Percentiles rank a stretch among this genome's conserved stretches.
Evolutionary conservation across 2,888 invertebrate species (phyloP).

Genomic region (Phaonia tiefii): DNA sequence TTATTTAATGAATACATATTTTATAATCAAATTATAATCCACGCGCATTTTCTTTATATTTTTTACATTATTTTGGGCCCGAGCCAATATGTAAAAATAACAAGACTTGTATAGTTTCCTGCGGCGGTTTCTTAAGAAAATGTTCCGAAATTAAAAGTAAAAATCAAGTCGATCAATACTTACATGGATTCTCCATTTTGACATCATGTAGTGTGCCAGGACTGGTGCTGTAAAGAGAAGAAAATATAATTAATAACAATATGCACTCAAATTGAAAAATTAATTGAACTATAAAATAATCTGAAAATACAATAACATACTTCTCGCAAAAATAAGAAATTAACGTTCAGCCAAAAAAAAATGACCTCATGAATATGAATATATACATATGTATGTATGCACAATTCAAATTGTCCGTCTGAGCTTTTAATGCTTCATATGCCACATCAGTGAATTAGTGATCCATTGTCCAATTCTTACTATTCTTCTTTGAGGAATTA

Average conservation of each 20-base stretch:
- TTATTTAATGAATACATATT: too few species aligned
- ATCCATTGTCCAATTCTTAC: too few species aligned
- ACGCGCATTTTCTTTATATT: too few species aligned
- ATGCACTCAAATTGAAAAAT: slow-evolving; percentile 49
- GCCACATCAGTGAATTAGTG: too few species aligned
- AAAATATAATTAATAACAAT: slow-evolving; percentile 48
- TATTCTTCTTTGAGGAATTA: too few species aligned
- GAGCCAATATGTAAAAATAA: too few species aligned
- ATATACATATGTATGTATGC: too few species aligned
- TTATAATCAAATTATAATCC: too few species aligned
- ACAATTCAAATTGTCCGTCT: too few species aligned
- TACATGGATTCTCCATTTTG: slow-evolving; percentile 82
- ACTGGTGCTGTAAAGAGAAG: slow-evolving; percentile 84
- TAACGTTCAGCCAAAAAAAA: slow-evolving; percentile 30
- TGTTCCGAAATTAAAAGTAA: not conserved
- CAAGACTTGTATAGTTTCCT: too few species aligned
- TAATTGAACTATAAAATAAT: slow-evolving; percentile 54
- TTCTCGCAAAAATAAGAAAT: slow-evolving; percentile 26
- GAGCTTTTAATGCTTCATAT: too few species aligned
- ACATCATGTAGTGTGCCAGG: slow-evolving; percentile 87
- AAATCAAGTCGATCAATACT: slow-evolving; percentile 67
- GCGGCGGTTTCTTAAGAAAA: slow-evolving; percentile 25
- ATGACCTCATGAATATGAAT: slow-evolving; percentile 68
- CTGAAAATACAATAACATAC: slow-evolving; percentile 39
- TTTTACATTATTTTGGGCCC: slow-evolving; percentile 28